Base-by-base conservation (phyloP, 2,113 vertebrate genomes). In the Struthidea cinerea region DNA sequence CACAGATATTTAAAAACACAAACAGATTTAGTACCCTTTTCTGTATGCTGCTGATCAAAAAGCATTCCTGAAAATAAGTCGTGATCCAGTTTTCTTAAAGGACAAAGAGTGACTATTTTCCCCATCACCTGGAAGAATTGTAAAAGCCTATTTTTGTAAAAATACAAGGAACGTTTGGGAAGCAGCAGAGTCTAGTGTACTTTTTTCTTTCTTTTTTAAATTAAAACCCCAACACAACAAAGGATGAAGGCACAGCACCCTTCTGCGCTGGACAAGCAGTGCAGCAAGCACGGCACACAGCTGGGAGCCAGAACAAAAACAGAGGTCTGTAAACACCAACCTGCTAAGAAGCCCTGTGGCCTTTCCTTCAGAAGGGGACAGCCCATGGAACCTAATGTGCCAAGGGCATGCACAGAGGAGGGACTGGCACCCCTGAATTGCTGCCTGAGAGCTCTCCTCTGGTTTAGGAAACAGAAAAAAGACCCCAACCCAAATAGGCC, bases 231-330 rank as follows among this genome's bases (percentile, higher is more conserved):
- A 84, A 69, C 42, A 57, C 33, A 41, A 35, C 6, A 30, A 47
- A 60, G 60, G 75, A 28, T 76, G 90, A 97, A 96, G 93, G 92
- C 94, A 97, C 95, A 86, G 94, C 86, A 64, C 87, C 39, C 2
- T 89, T 61, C 93, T 68, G 76, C 3, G 7, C 79, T 37, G 79
- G 65, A 5, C 33, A 46, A 44, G 77, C 89, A 85, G 94, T 4
- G 63, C 49, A 49, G 86, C 73, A 65, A 96, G 94, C 91, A n/a
- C 6, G 0, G 93, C 87, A 83, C 80, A 49, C 69, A 79, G 3
- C 46, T 53, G 67, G 70, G 7, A 83, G 76, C 84, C 84, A 78
- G 82, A 84, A 85, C 49, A 56, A 53, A 64, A 82, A 10, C 0
- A 22, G 2, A 52, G 44, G 3, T 44, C 42, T 76, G 71, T 27